Conservation (phyloP, 2,113 vertebrate species). For the Laticauda laticaudata region DNA sequence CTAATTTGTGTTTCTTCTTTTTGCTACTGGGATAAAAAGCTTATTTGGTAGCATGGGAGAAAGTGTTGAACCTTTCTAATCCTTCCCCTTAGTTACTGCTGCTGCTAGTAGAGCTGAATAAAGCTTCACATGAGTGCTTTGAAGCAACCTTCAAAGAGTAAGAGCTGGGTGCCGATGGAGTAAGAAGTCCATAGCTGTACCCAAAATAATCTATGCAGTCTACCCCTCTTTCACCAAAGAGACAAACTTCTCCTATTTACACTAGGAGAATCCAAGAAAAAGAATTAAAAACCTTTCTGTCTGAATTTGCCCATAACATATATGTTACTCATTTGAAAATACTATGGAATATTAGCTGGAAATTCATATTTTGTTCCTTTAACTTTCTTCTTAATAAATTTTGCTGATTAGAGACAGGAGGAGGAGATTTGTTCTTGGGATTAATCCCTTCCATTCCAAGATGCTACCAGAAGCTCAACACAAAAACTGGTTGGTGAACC, state of each 20-base stretch:
- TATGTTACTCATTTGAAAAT: neutral
- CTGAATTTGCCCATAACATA: neutral
- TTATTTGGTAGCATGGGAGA: neutral
- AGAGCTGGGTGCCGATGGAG: neutral
- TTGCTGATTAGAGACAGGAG: neutral
- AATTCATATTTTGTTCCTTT: neutral
- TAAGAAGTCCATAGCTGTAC: neutral
- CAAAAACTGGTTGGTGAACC: neutral
- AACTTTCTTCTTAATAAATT: neutral
- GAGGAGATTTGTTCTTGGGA: neutral
- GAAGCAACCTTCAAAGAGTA: neutral
- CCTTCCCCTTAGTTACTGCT: no score
- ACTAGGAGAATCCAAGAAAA: neutral
- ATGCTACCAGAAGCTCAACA: neutral
- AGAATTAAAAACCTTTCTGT: neutral
- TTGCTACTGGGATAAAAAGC: neutral
- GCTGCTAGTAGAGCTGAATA: neutral
- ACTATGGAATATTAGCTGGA: neutral
- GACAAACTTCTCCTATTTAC: neutral
- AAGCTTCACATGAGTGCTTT: neutral
- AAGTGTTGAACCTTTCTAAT: neutral
- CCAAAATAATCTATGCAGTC: neutral
- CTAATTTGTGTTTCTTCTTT: constrained; percentile 4
- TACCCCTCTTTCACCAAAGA: neutral
- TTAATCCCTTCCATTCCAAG: neutral